Evolutionary conservation across 1,140 invertebrate species (phyloP).

Genomic region (Trachelipus rathkii): DNA sequence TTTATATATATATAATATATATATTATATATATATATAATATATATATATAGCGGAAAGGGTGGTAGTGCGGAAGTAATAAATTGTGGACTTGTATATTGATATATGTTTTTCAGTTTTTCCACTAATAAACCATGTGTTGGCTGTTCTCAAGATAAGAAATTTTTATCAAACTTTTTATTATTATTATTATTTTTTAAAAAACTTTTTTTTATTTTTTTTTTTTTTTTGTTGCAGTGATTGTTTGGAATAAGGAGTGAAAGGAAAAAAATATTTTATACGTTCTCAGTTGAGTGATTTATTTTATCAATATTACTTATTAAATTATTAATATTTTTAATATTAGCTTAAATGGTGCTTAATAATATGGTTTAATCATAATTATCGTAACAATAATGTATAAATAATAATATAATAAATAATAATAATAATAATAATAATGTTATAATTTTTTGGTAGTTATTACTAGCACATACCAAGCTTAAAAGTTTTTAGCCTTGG

Average conservation of each 20-base stretch:
- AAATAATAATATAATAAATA: too few relatives aligned
- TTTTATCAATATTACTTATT: too few relatives aligned
- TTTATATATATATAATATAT: too few relatives aligned
- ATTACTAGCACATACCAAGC: slow-evolving; percentile 5
- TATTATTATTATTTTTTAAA: slow-evolving; percentile 27
- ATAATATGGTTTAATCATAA: too few relatives aligned
- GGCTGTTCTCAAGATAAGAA: slow-evolving; percentile 45
- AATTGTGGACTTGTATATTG: slow-evolving; percentile 46
- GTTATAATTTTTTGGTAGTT: not conserved
- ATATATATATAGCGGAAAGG: slow-evolving; percentile 41
- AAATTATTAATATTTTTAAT: not conserved
- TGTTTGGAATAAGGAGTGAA: slow-evolving; percentile 45
- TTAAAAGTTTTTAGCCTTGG: not conserved
- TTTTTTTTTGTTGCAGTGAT: slow-evolving; percentile 46
- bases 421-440: too few relatives aligned
- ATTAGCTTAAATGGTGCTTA: not conserved
- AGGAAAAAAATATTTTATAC: slow-evolving; percentile 31
- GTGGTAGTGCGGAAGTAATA: slow-evolving; percentile 39
- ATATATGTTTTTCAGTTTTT: slow-evolving; percentile 46
- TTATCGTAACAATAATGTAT: too few relatives aligned
- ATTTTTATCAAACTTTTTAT: too few relatives aligned
- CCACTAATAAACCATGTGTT: slow-evolving; percentile 45
- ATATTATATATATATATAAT: too few relatives aligned
- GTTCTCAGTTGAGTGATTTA: not conserved
- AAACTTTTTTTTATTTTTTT: slow-evolving; percentile 45